Evolutionary conservation across 2,888 invertebrate species (phyloP).

Genomic region (Heteromyza rotundicornis): DNA sequence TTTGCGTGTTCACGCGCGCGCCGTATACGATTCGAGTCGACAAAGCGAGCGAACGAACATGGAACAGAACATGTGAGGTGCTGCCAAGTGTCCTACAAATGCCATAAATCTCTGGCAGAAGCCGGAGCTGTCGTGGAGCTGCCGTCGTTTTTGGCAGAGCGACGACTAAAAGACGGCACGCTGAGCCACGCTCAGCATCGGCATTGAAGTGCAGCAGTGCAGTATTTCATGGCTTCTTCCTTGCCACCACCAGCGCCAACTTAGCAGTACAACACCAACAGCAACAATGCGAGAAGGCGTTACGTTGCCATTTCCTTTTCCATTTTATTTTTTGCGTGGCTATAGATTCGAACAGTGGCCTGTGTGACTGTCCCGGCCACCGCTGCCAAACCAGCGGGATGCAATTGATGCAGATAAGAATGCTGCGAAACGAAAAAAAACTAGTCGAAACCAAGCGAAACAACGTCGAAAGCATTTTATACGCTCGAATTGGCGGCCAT

Average conservation of each 20-base stretch:
- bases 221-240: conserved; percentile 21
- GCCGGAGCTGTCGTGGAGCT: conserved; percentile 31
- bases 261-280: background rate
- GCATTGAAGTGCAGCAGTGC: conserved; percentile 11
- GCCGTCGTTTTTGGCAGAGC: conserved; percentile 16
- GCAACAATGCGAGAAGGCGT: background rate
- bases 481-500: conserved; percentile 31
- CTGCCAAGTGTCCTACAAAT: conserved; percentile 38
- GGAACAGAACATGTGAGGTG: conserved; percentile 12
- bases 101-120: conserved; percentile 44
- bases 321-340: background rate
- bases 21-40: no score
- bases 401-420: conserved; percentile 46
- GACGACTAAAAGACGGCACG: conserved; percentile 4
- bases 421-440: conserved; percentile 49
- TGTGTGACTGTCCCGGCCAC: conserved; percentile 15
- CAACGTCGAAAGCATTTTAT: background rate
- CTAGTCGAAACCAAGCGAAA: background rate
- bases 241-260: conserved; percentile 29
- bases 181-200: no score
- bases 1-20: conserved; percentile 16
- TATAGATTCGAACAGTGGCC: no score
- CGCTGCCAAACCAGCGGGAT: conserved; percentile 29
- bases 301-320: background rate
- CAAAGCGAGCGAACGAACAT: no score